Evolutionary conservation across 2,113 vertebrate genomes (phyloP).

Genomic region (Tragelaphus strepsiceros): DNA sequence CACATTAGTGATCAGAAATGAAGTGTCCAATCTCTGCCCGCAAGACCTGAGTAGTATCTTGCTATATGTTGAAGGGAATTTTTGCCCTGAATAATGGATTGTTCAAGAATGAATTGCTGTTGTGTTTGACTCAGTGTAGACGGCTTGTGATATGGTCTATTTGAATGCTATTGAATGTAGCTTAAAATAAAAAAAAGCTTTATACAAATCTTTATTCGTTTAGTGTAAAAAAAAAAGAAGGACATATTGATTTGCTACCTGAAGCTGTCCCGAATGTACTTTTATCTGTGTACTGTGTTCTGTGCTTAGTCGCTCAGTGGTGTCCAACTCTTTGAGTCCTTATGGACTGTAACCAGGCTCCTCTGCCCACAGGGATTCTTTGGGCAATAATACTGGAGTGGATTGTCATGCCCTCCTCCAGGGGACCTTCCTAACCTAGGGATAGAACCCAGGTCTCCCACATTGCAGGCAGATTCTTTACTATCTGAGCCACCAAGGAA

Average conservation of each 20-base stretch:
- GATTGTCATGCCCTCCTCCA: background rate
- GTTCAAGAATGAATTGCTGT: constrained; percentile 95
- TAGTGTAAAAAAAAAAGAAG: constrained; percentile 87
- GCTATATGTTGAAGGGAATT: constrained; percentile 95
- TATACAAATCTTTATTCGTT: constrained; percentile 99
- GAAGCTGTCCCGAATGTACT: background rate
- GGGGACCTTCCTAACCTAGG: background rate
- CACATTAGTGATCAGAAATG: constrained; percentile 96
- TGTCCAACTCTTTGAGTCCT: background rate
- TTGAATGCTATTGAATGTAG: constrained; percentile 96
- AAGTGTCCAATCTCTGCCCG: constrained; percentile 88
- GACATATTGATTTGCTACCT: background rate
- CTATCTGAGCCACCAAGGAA: background rate
- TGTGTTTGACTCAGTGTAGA: constrained; percentile 92
- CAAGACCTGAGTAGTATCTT: constrained; percentile 94
- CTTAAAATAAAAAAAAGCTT: constrained; percentile 90
- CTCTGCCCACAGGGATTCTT: background rate
- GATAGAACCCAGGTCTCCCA: fast-evolving
- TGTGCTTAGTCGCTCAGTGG: background rate
- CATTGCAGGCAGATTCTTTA: fast-evolving
- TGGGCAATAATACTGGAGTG: background rate
- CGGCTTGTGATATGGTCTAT: constrained; percentile 92
- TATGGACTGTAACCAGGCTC: background rate
- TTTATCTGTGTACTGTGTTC: background rate
- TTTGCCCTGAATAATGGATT: constrained; percentile 91